Evolutionary conservation across 2,888 invertebrate species (phyloP), one percentile per base, ranked within the genome.

Genomic region (Sussaba pulchella): DNA sequence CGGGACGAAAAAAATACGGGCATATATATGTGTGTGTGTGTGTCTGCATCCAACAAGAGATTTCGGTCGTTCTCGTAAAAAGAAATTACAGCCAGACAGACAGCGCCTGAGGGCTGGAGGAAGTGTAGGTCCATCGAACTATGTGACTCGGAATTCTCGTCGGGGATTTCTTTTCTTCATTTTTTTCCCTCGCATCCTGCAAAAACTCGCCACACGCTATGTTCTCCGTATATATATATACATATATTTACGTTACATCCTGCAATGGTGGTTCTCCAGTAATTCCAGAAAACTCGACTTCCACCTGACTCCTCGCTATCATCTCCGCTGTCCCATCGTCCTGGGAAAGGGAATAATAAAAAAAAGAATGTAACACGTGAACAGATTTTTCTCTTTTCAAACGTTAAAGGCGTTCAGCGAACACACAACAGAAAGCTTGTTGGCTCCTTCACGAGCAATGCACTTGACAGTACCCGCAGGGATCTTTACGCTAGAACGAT

Each of bases 51-150:
- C 39, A 39, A 19, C 47, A 19, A 43, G 14, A 47, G 21, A 47
- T 36, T 54, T 70, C 39, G 36, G 52, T 31, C 54, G 36, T 64
- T 71, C 24, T 77, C 70, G 76, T 77, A 71, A 71, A 64, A 77
- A 64, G 17, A 64, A 70, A 77, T 64, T 57, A 64, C 76, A 17
- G 57, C 31, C 14, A 57, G 31, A 14, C 8, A 57, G 1, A 57
- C 36, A n/a, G n/a, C n/a, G n/a, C n/a, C n/a, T 6, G 31, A 31
- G 31, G 31, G 6, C 2, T 2, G 6, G 57, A 57, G 31, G 57
- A 26, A 24, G 21, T 47, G 41, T 10, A 24, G 50, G 14, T 45
- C 50, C 12, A 21, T 50, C 36, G 52, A 36, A 52, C 26, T 52
- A 50, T 17, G 43, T 43, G 69, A 45, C 24, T 9, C 17, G 36